Evolutionary conservation across 2,113 vertebrate genomes (phyloP).

Genomic region (Zapornia atra): DNA sequence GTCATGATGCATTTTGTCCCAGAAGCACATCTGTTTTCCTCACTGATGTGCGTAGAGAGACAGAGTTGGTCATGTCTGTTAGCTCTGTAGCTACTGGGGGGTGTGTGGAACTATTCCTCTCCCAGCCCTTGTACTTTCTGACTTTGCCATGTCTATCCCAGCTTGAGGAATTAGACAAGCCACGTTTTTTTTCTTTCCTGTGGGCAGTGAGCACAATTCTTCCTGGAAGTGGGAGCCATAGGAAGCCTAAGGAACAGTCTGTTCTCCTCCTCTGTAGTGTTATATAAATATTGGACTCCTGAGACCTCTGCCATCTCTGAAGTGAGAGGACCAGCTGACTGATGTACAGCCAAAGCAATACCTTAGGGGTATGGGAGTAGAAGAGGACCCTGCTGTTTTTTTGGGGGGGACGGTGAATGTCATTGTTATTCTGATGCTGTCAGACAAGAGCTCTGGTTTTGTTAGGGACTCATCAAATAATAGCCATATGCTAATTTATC

Average conservation of each 20-base stretch:
- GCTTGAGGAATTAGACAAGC: neutral
- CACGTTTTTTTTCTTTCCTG: neutral
- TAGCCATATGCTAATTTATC: neutral
- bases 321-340: neutral
- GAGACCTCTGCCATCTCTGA: neutral
- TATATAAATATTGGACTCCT: neutral
- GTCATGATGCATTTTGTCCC: neutral
- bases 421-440: neutral
- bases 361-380: rapidly evolving
- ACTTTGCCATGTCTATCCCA: neutral
- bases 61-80: rapidly evolving
- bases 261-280: neutral
- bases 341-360: neutral
- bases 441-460: neutral
- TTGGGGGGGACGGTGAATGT: neutral
- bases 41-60: neutral
- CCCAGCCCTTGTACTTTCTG: neutral
- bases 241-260: neutral
- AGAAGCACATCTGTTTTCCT: neutral
- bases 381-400: neutral
- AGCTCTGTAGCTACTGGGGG: neutral
- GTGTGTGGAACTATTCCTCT: neutral
- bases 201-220: neutral
- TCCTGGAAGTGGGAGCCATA: neutral
- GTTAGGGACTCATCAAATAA: neutral